phyloP scores from a whole-genome alignment of 2,888 invertebrate species.

The Antitype chi region DNA sequence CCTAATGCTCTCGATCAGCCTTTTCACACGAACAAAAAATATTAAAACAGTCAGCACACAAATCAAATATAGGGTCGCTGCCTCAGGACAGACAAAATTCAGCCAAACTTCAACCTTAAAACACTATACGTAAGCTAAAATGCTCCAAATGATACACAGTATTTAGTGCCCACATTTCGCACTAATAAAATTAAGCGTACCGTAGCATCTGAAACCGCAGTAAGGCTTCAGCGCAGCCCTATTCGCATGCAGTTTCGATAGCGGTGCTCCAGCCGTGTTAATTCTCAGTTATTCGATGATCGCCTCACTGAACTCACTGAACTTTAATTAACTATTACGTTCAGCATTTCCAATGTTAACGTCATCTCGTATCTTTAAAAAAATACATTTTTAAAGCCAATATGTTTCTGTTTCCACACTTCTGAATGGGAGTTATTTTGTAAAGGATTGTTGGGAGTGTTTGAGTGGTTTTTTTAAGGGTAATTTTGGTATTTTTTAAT shows the following conservation, averaged over 20 bases:
- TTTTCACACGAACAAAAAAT: background rate
- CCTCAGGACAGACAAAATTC: background rate
- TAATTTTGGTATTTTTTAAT: background rate
- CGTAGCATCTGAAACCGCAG: conserved; percentile 31
- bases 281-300: conserved; percentile 73
- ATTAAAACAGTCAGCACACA: background rate
- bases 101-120: no score
- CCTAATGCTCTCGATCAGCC: background rate
- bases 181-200: conserved; percentile 34
- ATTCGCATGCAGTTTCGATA: conserved; percentile 58
- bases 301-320: conserved; percentile 69
- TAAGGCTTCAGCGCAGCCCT: conserved; percentile 55
- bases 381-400: conserved; percentile 49
- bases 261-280: conserved; percentile 68
- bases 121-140: background rate
- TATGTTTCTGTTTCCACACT: conserved; percentile 47
- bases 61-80: background rate
- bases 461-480: background rate
- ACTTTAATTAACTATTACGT: conserved; percentile 75
- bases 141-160: conserved; percentile 5
- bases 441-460: background rate
- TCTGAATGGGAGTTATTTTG: conserved; percentile 24
- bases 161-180: conserved; percentile 20
- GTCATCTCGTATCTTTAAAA: conserved; percentile 45
- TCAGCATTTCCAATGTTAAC: conserved; percentile 66